Conservation (phyloP, 2,797 vertebrate genomes). For the Mus caroli region DNA sequence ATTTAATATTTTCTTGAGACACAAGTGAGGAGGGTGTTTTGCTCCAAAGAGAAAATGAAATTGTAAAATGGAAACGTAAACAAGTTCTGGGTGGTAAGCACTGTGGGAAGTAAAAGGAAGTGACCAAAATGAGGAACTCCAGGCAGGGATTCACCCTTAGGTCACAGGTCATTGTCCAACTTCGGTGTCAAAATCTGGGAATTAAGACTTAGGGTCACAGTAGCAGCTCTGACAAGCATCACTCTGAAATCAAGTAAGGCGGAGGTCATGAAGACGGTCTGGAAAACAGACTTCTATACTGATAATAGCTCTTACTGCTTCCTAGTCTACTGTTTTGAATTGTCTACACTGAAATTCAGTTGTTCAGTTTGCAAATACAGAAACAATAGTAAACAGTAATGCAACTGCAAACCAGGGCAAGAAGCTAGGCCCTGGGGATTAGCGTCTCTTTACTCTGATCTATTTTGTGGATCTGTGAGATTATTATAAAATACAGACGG, state of each 20-base stretch:
- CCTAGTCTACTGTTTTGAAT: not conserved
- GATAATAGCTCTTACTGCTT: not conserved
- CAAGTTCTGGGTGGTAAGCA: not conserved
- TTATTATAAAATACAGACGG: not conserved
- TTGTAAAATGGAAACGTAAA: not conserved
- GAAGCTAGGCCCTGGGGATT: not conserved
- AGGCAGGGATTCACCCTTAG: not conserved
- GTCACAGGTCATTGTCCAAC: not conserved
- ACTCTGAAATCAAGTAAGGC: constrained; percentile 10
- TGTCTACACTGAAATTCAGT: not conserved
- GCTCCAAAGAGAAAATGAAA: constrained; percentile 18
- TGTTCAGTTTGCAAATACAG: not conserved
- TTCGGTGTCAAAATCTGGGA: not conserved
- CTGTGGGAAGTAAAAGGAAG: not conserved
- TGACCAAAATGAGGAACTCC: not conserved
- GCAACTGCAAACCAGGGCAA: not conserved
- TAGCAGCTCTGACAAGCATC: not conserved
- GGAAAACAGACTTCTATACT: not conserved
- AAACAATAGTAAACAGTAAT: not conserved
- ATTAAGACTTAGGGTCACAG: not conserved
- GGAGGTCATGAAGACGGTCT: not conserved
- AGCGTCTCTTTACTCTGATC: not conserved
- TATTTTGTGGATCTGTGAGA: not conserved
- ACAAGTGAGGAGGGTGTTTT: not conserved
- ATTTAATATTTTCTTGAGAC: constrained; percentile 32